Base-by-base conservation (phyloP, 2,888 invertebrate genomes). In the Iselma pallidipennis region DNA sequence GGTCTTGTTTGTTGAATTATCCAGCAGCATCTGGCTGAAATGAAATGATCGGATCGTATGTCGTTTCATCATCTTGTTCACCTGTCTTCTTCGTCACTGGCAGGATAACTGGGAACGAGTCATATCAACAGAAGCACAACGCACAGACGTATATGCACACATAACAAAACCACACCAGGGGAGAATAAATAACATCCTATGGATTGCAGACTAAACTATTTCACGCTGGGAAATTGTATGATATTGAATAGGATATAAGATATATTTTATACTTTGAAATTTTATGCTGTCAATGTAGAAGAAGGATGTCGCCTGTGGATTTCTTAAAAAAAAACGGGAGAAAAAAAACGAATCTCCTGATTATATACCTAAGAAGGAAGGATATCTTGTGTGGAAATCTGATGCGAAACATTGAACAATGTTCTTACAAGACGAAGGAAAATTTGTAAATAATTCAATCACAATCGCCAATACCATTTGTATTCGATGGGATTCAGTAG, bases 201-300 rank as follows among this genome's bases (percentile, higher is more conserved):
- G 68, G 69, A 72, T 73, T 70, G 72, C 70, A 69, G 66, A 71
- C 72, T 70, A 74, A 73, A 74, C 73, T 71, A 74, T 73, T 73
- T 73, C 73, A 71, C 73, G 71, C 65, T 68, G 71, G 67, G 74
- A 74, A 74, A 74, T 75, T 72, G 73, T 69, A 68, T 61, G 69
- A 71, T 72, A 74, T 74, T 73, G 72, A 75, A 74, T 75, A 66
- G 73, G 71, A 71, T 71, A 72, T 74, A 71, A 70, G 68, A 71
- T 70, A 71, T 73, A 74, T 73, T 73, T 72, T 69, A 71, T 68
- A 67, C 65, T 70, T 72, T 69, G 61, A 65, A 67, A 68, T 66
- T 70, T 71, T 65, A 66, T 63, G 66, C 61, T 65, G 65, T 59
- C 57, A 61, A 55, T 59, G 57, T 59, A 56, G 63, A 63, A 57